Percentiles rank a stretch among this genome's conserved stretches.
phyloP scores from a whole-genome alignment of 2,888 invertebrate genomes.

The Chaetogeoica ovagalla region DNA sequence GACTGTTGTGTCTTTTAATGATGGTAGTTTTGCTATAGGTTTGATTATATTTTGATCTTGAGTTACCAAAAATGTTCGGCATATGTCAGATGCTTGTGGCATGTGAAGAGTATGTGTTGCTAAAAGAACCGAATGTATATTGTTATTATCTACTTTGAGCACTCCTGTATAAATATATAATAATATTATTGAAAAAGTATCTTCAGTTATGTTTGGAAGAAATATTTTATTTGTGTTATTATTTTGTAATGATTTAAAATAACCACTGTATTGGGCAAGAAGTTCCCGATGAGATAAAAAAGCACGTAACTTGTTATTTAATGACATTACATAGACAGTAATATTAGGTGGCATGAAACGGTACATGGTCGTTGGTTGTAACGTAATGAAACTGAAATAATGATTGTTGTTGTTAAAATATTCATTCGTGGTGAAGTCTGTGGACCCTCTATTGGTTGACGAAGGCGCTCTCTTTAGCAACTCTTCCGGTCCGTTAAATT shows the following conservation, averaged over 20 bases:
- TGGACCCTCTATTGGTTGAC: slow-evolving; percentile 20
- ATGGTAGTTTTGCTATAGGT: slow-evolving; percentile 60
- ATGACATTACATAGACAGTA: slow-evolving; percentile 30
- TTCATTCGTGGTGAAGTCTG: slow-evolving; percentile 28
- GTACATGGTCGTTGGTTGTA: slow-evolving; percentile 33
- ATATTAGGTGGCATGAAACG: slow-evolving; percentile 37
- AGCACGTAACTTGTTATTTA: slow-evolving; percentile 34
- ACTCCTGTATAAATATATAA: slow-evolving; percentile 78
- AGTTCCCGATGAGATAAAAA: slow-evolving; percentile 70
- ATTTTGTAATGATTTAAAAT: slow-evolving; percentile 63
- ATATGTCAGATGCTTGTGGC: slow-evolving; percentile 72
- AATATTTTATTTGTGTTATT: slow-evolving; percentile 62
- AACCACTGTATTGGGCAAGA: slow-evolving; percentile 71
- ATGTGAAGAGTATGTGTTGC: slow-evolving; percentile 75
- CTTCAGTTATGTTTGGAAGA: slow-evolving; percentile 57
- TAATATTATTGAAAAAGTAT: slow-evolving; percentile 68
- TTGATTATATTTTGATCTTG: slow-evolving; percentile 61
- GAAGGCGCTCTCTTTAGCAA: slow-evolving; percentile 44
- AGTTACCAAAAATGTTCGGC: slow-evolving; percentile 65
- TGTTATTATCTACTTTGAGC: slow-evolving; percentile 69
- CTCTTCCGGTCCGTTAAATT: slow-evolving; percentile 41
- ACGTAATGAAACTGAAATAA: slow-evolving; percentile 39
- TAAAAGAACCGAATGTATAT: slow-evolving; percentile 72
- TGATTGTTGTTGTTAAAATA: slow-evolving; percentile 41
- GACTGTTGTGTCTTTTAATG: slow-evolving; percentile 51